A percentile compares a stretch with the other conserved stretches of the same genome.
These are phyloP conservation scores for Poeciliopsis prolifica DNA, from an alignment of 2,113 vertebrate genomes.

Conservation along the genomic window DNA sequence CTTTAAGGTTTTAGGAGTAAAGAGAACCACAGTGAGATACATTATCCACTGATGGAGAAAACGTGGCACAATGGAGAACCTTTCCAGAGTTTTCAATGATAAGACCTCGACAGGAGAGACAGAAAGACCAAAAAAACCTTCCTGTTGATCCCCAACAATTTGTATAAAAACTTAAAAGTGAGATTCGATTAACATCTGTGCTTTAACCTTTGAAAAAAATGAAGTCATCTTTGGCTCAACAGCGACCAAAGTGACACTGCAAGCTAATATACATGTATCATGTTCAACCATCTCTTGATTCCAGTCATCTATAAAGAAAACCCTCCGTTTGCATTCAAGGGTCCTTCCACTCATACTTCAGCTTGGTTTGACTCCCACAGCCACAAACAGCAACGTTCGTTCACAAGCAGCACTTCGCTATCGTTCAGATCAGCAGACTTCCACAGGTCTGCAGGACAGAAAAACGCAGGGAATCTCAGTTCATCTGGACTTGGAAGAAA, in stretches of 20 bases:
- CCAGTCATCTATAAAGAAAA: constrained; percentile 26
- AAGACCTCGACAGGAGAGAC: not conserved
- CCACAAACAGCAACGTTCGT: constrained; percentile 4
- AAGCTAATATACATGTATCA: not conserved
- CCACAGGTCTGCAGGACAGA: not conserved
- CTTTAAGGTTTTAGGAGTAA: no score
- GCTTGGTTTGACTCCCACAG: not conserved
- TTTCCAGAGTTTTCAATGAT: not conserved
- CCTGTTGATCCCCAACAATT: no score
- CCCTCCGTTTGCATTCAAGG: constrained; percentile 4
- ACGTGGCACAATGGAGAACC: not conserved
- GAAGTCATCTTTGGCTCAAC: constrained; percentile 29
- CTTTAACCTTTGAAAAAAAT: constrained; percentile 41
- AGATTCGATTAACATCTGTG: constrained; percentile 30
- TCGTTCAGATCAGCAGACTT: constrained; percentile 10
- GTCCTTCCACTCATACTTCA: constrained; percentile 7
- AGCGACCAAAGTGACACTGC: not conserved
- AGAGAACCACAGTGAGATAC: no score
- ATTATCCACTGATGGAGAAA: not conserved
- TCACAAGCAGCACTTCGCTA: constrained; percentile 1
- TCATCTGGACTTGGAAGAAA: constrained; percentile 16
- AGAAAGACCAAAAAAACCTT: no score
- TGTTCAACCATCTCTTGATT: constrained; percentile 28
- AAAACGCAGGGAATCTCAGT: not conserved
- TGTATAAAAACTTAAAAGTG: not conserved